These are phyloP conservation scores for Chaetophractus vellerosus DNA, from an alignment of 2,797 vertebrate genomes.

Conservation along the genomic window DNA sequence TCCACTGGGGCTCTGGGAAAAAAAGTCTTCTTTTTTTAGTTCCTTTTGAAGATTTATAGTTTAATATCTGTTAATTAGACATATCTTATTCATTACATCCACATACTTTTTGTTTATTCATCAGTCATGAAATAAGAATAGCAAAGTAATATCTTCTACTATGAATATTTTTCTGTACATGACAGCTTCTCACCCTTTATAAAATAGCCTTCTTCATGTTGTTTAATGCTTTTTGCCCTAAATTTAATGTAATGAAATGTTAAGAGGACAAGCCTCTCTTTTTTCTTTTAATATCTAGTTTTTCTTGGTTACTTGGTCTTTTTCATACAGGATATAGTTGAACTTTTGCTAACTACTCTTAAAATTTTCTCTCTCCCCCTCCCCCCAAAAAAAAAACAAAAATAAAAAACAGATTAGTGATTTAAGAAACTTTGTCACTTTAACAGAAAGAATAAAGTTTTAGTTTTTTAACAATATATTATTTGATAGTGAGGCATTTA, in stretches of 20 bases:
- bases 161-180: not conserved
- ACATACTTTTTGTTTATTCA: not conserved
- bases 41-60: not conserved
- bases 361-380: conserved; percentile 31
- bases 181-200: not conserved
- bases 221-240: not conserved
- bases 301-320: conserved; percentile 37
- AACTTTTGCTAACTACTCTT: conserved; percentile 47
- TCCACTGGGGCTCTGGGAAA: too few relatives aligned
- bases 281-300: not conserved
- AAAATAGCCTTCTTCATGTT: not conserved
- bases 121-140: not conserved
- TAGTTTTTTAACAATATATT: too few relatives aligned
- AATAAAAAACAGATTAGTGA: too few relatives aligned
- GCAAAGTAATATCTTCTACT: not conserved
- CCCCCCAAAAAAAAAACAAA: too few relatives aligned
- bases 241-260: conserved; percentile 27
- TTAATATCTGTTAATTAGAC: conserved; percentile 23
- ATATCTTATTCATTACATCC: not conserved
- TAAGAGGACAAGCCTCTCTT: conserved; percentile 14
- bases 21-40: not conserved
- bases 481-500: too few relatives aligned
- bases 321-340: not conserved
- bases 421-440: too few relatives aligned
- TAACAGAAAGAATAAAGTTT: too few relatives aligned